phyloP scores from a whole-genome alignment of 2,888 invertebrate genomes.

The Andrena camellia region DNA sequence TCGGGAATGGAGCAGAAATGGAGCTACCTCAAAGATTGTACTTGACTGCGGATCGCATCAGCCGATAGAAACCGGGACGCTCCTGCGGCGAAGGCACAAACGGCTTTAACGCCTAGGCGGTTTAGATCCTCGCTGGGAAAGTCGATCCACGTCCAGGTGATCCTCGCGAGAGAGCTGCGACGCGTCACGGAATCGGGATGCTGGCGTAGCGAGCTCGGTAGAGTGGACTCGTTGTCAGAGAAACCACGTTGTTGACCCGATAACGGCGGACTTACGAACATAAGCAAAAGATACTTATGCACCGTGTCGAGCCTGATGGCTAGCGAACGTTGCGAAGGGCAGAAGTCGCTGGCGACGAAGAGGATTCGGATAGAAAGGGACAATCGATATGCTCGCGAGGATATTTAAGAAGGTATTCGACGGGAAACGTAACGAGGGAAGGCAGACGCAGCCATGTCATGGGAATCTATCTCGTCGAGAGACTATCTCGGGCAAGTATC shows the following conservation, averaged over 20 bases:
- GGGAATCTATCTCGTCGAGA: constrained; percentile 93
- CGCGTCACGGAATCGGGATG: neutral
- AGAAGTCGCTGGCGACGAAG: constrained; percentile 51
- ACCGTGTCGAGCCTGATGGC: constrained; percentile 6
- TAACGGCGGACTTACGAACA: neutral
- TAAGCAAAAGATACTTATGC: constrained; percentile 46
- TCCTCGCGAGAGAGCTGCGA: neutral
- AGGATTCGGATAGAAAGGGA: constrained; percentile 53
- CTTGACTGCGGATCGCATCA: neutral
- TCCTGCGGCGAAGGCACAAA: neutral
- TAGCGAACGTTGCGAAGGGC: constrained; percentile 11
- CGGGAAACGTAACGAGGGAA: constrained; percentile 64
- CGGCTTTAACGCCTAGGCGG: too few relatives aligned
- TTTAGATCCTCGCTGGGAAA: too few relatives aligned
- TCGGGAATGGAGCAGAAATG: neutral
- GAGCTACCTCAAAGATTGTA: constrained; percentile 27
- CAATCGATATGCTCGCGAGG: constrained; percentile 37
- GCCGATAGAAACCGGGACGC: neutral
- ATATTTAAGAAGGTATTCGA: neutral
- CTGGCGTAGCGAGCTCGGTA: neutral
- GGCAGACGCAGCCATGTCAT: constrained; percentile 89
- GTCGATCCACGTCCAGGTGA: neutral
- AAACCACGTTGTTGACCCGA: neutral
- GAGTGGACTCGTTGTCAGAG: neutral
- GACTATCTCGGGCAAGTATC: constrained; percentile 91